Evolutionary conservation across 30 jellyfish, hydroid and myxozoan species (phyloP).

Genomic region (Pelagia noctiluca): DNA sequence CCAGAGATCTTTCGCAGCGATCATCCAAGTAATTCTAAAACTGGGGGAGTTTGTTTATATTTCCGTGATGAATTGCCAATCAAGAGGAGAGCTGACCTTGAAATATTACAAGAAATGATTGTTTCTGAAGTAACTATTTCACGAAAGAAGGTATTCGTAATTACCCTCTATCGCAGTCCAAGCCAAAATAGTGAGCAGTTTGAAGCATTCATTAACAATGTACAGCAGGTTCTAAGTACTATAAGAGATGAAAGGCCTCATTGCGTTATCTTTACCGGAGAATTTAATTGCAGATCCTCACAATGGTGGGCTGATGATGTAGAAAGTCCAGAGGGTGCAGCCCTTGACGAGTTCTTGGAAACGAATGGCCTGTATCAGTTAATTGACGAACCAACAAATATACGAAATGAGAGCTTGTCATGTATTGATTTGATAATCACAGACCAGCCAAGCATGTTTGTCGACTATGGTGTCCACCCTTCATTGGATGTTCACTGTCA

Average conservation of each 20-base stretch:
- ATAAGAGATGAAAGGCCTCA: not conserved
- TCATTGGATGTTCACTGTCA: conserved; percentile 37
- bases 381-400: conserved; percentile 25
- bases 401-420: conserved; percentile 8
- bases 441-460: too few species aligned
- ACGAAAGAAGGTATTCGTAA: not conserved
- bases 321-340: conserved; percentile 3
- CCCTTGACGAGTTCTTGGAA: conserved; percentile 1
- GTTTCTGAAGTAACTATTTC: not conserved
- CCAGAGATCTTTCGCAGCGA: too few species aligned
- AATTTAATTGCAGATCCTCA: not conserved
- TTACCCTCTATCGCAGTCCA: conserved; percentile 1
- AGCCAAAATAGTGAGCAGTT: conserved; percentile 5
- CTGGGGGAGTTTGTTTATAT: not conserved
- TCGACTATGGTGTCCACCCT: too few species aligned
- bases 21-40: too few species aligned
- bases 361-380: too few species aligned
- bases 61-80: not conserved
- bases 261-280: too few species aligned
- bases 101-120: not conserved
- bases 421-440: conserved; percentile 38
- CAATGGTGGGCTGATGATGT: not conserved
- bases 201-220: too few species aligned
- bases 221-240: conserved; percentile 1
- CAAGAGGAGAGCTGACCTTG: not conserved